Evolutionary conservation across 2,113 vertebrate genomes (phyloP).

Genomic region (Muscicapa adusta): DNA sequence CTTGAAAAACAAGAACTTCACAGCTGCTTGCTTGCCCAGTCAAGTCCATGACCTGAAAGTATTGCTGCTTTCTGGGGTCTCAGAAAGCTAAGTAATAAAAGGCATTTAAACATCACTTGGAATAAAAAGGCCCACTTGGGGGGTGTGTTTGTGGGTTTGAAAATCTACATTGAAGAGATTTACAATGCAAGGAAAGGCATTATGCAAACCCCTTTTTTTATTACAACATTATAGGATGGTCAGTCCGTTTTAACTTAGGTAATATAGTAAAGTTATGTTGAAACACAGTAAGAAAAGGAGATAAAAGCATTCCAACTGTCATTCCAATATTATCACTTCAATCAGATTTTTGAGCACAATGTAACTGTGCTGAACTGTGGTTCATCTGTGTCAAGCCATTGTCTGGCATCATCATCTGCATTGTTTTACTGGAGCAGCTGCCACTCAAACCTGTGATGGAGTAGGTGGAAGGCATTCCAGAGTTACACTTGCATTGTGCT

Average conservation of each 20-base stretch:
- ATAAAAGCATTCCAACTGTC: slow-evolving; percentile 13
- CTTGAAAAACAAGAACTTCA: not conserved
- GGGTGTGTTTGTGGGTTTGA: not conserved
- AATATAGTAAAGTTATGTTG: not conserved
- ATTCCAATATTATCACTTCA: not conserved
- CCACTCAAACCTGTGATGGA: slow-evolving; percentile 19
- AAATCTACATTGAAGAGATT: not conserved
- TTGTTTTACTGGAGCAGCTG: slow-evolving; percentile 52
- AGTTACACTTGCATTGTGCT: slow-evolving; percentile 11
- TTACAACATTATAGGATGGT: not conserved
- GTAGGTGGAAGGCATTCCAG: slow-evolving; percentile 27
- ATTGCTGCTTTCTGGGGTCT: not conserved
- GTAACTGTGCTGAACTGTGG: not conserved
- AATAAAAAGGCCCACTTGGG: not conserved
- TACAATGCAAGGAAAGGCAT: not conserved
- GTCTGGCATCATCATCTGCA: slow-evolving; percentile 14
- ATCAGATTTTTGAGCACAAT: slow-evolving; percentile 7
- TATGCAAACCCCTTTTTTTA: not conserved
- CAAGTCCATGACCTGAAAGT: not conserved
- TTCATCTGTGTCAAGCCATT: slow-evolving; percentile 19
- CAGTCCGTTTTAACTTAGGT: not conserved
- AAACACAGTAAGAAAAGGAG: not conserved
- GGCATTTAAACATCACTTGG: not conserved
- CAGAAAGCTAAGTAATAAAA: not conserved
- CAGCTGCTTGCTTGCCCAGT: not conserved